Evolutionary conservation across 2,888 invertebrate genomes (phyloP).

Genomic region (Caradrina kadenii): DNA sequence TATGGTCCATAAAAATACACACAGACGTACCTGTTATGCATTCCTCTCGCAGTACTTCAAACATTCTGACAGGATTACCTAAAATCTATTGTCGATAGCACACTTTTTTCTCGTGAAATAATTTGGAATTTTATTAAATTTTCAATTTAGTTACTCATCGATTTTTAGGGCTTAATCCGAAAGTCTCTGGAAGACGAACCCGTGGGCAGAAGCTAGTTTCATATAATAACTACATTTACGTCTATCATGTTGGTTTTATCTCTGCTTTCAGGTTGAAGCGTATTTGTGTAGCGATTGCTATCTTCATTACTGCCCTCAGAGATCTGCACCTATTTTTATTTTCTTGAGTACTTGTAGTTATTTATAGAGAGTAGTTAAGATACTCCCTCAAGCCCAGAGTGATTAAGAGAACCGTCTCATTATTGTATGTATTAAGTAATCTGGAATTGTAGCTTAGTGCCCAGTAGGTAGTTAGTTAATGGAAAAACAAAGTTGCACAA

Average conservation of each 20-base stretch:
- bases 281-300: neutral
- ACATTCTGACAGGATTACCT: too few species aligned
- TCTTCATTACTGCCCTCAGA: neutral
- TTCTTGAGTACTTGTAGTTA: constrained; percentile 8
- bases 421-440: neutral
- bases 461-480: neutral
- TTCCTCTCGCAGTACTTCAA: too few species aligned
- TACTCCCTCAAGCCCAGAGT: constrained; percentile 1
- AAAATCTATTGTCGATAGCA: too few species aligned
- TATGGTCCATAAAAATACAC: too few species aligned
- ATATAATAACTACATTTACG: neutral
- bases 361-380: constrained; percentile 13
- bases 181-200: too few species aligned
- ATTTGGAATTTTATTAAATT: too few species aligned
- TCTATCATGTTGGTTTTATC: constrained; percentile 2
- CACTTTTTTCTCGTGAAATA: too few species aligned
- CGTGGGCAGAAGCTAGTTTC: too few species aligned
- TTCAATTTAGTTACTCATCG: too few species aligned
- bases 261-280: neutral
- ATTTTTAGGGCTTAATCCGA: too few species aligned
- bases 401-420: constrained; percentile 1
- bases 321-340: constrained; percentile 7
- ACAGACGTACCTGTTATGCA: too few species aligned
- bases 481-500: too few species aligned
- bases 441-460: neutral